These are phyloP conservation scores for Agrochola circellaris DNA, from an alignment of 2,888 invertebrate genomes.

Conservation along the genomic window DNA sequence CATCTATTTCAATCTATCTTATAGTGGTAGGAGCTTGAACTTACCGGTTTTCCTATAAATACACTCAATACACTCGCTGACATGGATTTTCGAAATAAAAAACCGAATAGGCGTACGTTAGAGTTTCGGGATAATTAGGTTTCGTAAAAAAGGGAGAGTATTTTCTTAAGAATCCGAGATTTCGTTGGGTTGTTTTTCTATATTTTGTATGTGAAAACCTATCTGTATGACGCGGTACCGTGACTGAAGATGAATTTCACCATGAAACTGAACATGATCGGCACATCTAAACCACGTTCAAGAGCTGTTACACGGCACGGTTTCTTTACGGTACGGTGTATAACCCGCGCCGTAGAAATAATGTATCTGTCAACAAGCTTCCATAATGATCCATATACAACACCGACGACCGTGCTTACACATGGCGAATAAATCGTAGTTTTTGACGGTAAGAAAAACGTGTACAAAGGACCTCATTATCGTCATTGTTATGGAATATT, in stretches of 20 bases:
- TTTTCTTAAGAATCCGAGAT: slow-evolving; percentile 1
- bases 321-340: too few species aligned
- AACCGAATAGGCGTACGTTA: neutral
- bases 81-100: slow-evolving; percentile 16
- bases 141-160: slow-evolving; percentile 25
- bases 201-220: slow-evolving; percentile 1
- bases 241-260: neutral
- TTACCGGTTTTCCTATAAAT: neutral
- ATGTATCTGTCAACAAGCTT: too few species aligned
- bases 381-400: too few species aligned
- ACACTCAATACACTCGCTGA: neutral
- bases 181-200: neutral
- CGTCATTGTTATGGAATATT: too few species aligned
- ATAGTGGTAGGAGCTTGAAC: slow-evolving; percentile 23
- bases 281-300: neutral
- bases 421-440: too few species aligned
- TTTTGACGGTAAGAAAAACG: too few species aligned
- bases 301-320: neutral
- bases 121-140: slow-evolving; percentile 34
- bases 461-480: too few species aligned
- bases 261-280: neutral
- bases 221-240: neutral
- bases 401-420: too few species aligned
- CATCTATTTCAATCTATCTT: slow-evolving; percentile 69
- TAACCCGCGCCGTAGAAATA: too few species aligned